phyloP scores from a whole-genome alignment of 2,797 vertebrate species.

The Coreius guichenoti region DNA sequence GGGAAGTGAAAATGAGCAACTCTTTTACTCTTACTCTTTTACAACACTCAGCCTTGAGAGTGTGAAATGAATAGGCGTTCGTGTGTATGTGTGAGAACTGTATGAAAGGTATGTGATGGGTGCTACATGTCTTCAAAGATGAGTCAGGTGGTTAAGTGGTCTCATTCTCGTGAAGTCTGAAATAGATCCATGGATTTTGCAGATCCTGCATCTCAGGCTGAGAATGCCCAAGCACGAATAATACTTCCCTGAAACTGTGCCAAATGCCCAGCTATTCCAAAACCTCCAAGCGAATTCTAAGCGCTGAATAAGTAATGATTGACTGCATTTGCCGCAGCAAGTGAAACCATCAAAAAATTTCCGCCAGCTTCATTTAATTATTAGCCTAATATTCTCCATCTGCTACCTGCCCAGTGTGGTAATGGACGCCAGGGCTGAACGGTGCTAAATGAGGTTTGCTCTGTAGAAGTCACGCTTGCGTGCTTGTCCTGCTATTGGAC shows the following conservation, averaged over 20 bases:
- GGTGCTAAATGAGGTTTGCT: constrained; percentile 57
- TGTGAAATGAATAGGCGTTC: constrained; percentile 34
- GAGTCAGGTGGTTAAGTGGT: constrained; percentile 60
- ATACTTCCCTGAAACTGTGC: constrained; percentile 33
- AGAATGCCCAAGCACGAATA: constrained; percentile 55
- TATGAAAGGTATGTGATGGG: constrained; percentile 50
- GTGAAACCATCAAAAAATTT: constrained; percentile 60
- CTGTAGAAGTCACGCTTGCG: constrained; percentile 58
- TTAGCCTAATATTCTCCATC: constrained; percentile 63
- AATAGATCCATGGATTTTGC: constrained; percentile 51
- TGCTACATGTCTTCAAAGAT: constrained; percentile 55
- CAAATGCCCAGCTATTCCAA: constrained; percentile 47
- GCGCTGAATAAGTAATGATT: constrained; percentile 50
- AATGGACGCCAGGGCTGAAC: constrained; percentile 48
- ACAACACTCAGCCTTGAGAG: constrained; percentile 48
- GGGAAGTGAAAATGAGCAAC: constrained; percentile 47
- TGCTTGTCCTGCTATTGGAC: constrained; percentile 54
- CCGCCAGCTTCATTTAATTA: constrained; percentile 57
- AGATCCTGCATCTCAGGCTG: constrained; percentile 48
- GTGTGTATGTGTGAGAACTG: constrained; percentile 45
- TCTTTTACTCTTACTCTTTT: constrained; percentile 26
- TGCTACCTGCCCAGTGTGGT: constrained; percentile 56
- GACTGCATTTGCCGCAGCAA: constrained; percentile 48
- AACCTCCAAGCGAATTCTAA: constrained; percentile 36
- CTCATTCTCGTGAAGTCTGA: constrained; percentile 49